Evolutionary conservation across 2,888 invertebrate species (phyloP).

Genomic region (Anaspis maculata): DNA sequence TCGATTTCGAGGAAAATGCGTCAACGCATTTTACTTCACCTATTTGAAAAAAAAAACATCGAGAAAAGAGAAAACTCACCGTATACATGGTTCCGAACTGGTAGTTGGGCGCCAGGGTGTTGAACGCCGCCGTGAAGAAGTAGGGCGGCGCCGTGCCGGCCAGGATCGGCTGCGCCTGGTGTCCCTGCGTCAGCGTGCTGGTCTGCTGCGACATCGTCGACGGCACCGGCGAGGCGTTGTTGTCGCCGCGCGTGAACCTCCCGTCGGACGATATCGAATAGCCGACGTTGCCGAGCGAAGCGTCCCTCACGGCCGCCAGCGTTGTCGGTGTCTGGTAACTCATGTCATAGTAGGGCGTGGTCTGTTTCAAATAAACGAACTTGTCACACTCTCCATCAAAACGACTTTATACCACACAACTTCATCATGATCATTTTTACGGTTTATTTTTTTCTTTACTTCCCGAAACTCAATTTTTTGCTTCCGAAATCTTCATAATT

Average conservation of each 20-base stretch:
- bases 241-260: slow-evolving; percentile 62
- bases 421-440: too few relatives aligned
- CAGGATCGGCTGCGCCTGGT: slow-evolving; percentile 51
- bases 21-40: too few relatives aligned
- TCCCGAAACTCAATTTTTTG: too few relatives aligned
- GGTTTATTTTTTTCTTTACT: too few relatives aligned
- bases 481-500: too few relatives aligned
- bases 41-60: too few relatives aligned
- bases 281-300: slow-evolving; percentile 56
- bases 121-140: slow-evolving; percentile 61
- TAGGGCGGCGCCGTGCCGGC: slow-evolving; percentile 60
- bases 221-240: slow-evolving; percentile 73
- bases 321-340: slow-evolving; percentile 67
- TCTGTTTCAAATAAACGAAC: slow-evolving; percentile 33
- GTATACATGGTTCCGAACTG: slow-evolving; percentile 65
- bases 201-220: slow-evolving; percentile 66
- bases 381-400: slow-evolving; percentile 28
- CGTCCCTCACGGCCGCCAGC: slow-evolving; percentile 59
- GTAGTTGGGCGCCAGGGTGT: slow-evolving; percentile 61
- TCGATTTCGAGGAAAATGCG: too few relatives aligned
- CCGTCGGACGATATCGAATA: slow-evolving; percentile 63
- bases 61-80: slow-evolving; percentile 47
- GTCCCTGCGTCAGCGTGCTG: slow-evolving; percentile 49
- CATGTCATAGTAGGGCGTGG: slow-evolving; percentile 63
- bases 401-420: too few relatives aligned